Evolutionary conservation across 2,113 vertebrate genomes (phyloP), one percentile per base, ranked within the genome.

Genomic region (Pimephales promelas): DNA sequence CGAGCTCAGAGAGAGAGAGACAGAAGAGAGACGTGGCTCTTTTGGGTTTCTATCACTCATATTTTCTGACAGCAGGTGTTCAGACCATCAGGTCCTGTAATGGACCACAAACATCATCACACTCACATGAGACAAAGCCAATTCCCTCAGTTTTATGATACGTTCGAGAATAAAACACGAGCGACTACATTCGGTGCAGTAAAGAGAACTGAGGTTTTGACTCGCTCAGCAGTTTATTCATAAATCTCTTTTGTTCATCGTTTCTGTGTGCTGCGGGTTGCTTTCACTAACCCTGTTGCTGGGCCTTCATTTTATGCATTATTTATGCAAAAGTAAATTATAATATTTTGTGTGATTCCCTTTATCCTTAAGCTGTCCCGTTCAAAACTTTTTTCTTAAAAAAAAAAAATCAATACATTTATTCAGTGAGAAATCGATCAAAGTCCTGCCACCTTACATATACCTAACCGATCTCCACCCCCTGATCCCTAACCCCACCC

Each of bases 41-140:
- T n/a, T 24, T 61, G 36, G 20, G 31, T 59, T 57, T 59, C 52
- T 77, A n/a, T 57, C 74, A 56, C 40, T 40, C 11, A 24, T 77
- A 40, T 57, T 77, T 78, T 26, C 73, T 56, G 73, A 75, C 73
- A 75, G 47, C 75, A 61, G 75, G 52, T 45, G 75, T 61, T 26
- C 8, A 18, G 34, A 18, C 34, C 7, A 26, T 24, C 75, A 57
- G 22, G 52, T 56, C 28, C 31, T 36, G 74, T 57, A 57, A 56
- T 76, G 22, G 20, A 77, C 54, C 59, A 31, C 74, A 59, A 77
- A 59, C 22, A 40, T 24, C 54, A 78, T 61, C 75, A 43, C 31
- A 61, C 20, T 40, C 31, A 6, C 52, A 16, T 2, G 10, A 77
- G 34, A 40, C 22, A 14, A n/a, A 61, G 56, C n/a, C n/a, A 24